Percentiles rank a stretch among this genome's conserved stretches.
Conservation (phyloP, 2,113 vertebrate species). For the Hydropotes inermis region DNA sequence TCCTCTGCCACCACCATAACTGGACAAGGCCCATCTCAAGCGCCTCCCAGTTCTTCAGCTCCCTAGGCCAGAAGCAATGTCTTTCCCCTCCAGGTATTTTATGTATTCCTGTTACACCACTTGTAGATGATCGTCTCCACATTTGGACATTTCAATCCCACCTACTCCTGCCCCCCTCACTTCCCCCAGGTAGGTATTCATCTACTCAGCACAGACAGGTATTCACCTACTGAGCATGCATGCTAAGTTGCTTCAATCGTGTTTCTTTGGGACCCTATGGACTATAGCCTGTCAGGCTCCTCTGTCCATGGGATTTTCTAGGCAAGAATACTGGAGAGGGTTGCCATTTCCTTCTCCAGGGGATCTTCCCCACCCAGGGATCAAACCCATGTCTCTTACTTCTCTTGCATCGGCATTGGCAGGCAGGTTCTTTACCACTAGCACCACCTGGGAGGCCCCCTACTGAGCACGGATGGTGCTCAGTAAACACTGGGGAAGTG, state of each 20-base stretch:
- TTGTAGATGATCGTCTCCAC: not conserved
- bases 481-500: not conserved
- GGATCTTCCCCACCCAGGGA: not conserved
- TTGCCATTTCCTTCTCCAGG: not conserved
- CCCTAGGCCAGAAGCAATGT: not conserved
- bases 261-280: not conserved
- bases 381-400: not conserved
- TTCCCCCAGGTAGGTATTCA: not conserved
- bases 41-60: accelerated
- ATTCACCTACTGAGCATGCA: too few relatives aligned
- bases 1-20: not conserved
- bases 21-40: not conserved
- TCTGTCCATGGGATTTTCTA: not conserved
- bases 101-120: not conserved
- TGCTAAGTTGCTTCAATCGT: not conserved
- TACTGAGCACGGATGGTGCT: not conserved
- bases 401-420: not conserved
- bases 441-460: not conserved
- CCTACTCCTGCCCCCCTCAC: accelerated
- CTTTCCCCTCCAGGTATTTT: not conserved
- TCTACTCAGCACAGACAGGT: not conserved
- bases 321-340: not conserved
- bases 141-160: not conserved
- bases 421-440: not conserved
- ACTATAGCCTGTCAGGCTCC: not conserved